A percentile compares a stretch with the other conserved stretches of the same genome.
Conservation (phyloP, 2,113 vertebrate species). For the Condylura cristata region DNA sequence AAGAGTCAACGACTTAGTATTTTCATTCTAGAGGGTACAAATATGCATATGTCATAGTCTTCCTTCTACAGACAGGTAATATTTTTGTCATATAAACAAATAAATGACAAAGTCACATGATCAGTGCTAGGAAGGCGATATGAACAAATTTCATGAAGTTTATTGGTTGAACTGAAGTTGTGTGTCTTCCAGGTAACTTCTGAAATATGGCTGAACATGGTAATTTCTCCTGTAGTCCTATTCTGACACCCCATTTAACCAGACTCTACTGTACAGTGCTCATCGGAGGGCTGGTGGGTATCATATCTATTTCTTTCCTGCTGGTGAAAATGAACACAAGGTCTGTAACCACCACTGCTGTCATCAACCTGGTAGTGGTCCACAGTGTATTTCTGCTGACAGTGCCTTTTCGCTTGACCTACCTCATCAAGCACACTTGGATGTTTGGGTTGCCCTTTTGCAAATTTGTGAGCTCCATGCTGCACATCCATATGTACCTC, state of each 20-base stretch:
- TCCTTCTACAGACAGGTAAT: background rate
- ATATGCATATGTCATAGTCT: background rate
- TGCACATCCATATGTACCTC: constrained; percentile 95
- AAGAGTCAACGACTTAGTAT: background rate
- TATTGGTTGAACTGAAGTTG: background rate
- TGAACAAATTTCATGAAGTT: background rate
- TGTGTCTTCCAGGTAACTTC: constrained; percentile 47
- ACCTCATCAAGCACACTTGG: constrained; percentile 85
- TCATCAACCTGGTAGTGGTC: constrained; percentile 91
- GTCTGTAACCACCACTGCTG: constrained; percentile 90
- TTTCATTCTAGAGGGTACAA: background rate
- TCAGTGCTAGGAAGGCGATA: background rate
- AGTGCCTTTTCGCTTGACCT: constrained; percentile 93
- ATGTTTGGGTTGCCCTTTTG: constrained; percentile 78
- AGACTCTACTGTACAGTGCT: constrained; percentile 86
- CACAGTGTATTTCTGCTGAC: constrained; percentile 93
- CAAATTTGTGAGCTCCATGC: constrained; percentile 91
- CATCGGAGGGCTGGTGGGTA: constrained; percentile 85
- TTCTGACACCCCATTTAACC: background rate
- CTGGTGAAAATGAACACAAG: constrained; percentile 88
- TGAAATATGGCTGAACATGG: constrained; percentile 50
- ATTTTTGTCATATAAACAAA: background rate
- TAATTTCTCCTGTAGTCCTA: background rate
- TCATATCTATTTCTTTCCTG: constrained; percentile 85
- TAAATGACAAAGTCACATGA: background rate